A percentile compares a stretch with the other conserved stretches of the same genome.
These are phyloP conservation scores for Sternotherus odoratus DNA, from an alignment of 2,797 vertebrate genomes.

Conservation along the genomic window DNA sequence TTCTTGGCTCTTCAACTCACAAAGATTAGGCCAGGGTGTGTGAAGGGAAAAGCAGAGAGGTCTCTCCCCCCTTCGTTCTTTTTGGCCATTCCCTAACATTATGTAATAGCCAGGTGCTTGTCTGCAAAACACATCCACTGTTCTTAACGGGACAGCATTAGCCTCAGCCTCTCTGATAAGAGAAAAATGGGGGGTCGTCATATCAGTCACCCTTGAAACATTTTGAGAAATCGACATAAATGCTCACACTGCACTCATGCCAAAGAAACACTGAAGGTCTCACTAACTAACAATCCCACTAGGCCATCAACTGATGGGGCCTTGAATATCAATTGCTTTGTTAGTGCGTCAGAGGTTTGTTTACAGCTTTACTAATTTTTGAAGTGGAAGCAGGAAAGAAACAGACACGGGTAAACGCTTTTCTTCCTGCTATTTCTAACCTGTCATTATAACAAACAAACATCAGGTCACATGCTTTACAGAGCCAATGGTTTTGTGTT, in stretches of 20 bases:
- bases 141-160: background rate
- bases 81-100: background rate
- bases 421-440: background rate
- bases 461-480: background rate
- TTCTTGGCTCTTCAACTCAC: background rate
- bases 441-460: background rate
- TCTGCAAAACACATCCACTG: background rate
- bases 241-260: background rate
- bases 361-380: no score
- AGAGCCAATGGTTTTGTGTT: background rate
- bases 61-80: background rate
- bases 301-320: background rate
- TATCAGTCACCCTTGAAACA: background rate
- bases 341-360: no score
- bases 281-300: background rate
- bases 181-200: background rate
- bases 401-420: background rate
- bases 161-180: background rate
- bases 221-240: background rate
- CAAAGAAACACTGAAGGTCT: background rate
- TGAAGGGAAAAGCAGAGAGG: background rate
- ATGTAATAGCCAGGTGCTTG: background rate
- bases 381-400: no score
- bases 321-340: background rate
- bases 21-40: background rate